A percentile compares a stretch with the other conserved stretches of the same genome.
These are phyloP conservation scores for Cheilosia soror DNA, from an alignment of 2,888 invertebrate genomes.

Conservation along the genomic window DNA sequence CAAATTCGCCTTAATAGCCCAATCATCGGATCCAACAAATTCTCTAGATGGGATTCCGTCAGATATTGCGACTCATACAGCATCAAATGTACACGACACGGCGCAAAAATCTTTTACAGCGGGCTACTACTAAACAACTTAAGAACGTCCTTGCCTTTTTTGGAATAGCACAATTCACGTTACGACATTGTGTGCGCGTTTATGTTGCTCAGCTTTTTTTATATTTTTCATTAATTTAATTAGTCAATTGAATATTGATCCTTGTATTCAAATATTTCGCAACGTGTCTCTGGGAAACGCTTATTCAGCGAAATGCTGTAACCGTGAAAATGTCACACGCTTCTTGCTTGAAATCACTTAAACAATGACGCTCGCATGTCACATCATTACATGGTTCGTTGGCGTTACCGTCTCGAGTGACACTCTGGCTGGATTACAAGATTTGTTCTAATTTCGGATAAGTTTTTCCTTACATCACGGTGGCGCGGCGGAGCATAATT, in stretches of 20 bases:
- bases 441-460: constrained; percentile 38
- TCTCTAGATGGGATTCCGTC: constrained; percentile 58
- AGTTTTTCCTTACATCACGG: constrained; percentile 7
- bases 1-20: constrained; percentile 45
- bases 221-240: constrained; percentile 51
- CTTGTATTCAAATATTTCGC: constrained; percentile 71
- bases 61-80: constrained; percentile 42
- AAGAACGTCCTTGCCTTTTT: constrained; percentile 74
- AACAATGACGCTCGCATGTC: constrained; percentile 65
- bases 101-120: constrained; percentile 48
- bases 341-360: constrained; percentile 37
- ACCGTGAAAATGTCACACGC: constrained; percentile 65
- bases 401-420: constrained; percentile 38
- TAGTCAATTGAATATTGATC: constrained; percentile 70
- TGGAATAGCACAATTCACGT: constrained; percentile 47
- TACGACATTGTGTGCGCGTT: constrained; percentile 28
- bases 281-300: constrained; percentile 15
- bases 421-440: constrained; percentile 15
- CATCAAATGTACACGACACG: constrained; percentile 5
- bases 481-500: constrained; percentile 49
- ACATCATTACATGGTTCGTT: constrained; percentile 63
- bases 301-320: constrained; percentile 48
- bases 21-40: constrained; percentile 57
- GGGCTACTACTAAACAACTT: constrained; percentile 49
- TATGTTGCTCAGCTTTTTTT: constrained; percentile 34